These are phyloP conservation scores for Gastrophysa polygoni DNA, from an alignment of 2,888 invertebrate genomes.

Conservation along the genomic window DNA sequence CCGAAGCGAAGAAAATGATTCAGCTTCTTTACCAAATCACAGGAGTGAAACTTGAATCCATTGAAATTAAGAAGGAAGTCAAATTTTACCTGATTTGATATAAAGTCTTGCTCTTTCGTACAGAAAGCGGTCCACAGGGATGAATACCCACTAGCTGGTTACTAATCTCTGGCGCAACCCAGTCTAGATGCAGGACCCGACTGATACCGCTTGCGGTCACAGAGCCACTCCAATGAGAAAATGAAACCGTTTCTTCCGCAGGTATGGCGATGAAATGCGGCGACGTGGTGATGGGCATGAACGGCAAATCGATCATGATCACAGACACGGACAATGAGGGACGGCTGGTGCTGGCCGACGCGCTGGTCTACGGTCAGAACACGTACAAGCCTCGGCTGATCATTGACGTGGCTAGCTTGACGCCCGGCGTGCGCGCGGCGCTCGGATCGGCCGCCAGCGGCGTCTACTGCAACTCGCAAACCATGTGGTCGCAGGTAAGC, in stretches of 20 bases:
- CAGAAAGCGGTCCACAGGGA: no score
- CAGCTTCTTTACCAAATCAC: no score
- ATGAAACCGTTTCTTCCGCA: neutral
- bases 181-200: no score
- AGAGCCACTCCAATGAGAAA: no score
- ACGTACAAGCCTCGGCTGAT: conserved; percentile 65
- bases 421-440: conserved; percentile 63
- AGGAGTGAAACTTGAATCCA: no score
- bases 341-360: conserved; percentile 53
- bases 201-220: no score
- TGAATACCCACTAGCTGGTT: no score
- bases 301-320: conserved; percentile 68
- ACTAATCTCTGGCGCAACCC: no score
- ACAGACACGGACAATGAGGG: conserved; percentile 67
- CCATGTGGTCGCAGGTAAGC: conserved; percentile 58
- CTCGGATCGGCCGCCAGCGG: conserved; percentile 63
- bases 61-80: no score
- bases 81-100: no score
- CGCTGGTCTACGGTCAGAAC: conserved; percentile 56
- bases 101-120: no score
- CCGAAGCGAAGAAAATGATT: no score
- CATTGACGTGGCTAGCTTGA: conserved; percentile 74
- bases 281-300: conserved; percentile 59
- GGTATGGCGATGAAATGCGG: conserved; percentile 65
- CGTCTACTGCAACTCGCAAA: conserved; percentile 62